Base-by-base conservation (phyloP, 2,888 invertebrate species). In the Chymomyza amoena region DNA sequence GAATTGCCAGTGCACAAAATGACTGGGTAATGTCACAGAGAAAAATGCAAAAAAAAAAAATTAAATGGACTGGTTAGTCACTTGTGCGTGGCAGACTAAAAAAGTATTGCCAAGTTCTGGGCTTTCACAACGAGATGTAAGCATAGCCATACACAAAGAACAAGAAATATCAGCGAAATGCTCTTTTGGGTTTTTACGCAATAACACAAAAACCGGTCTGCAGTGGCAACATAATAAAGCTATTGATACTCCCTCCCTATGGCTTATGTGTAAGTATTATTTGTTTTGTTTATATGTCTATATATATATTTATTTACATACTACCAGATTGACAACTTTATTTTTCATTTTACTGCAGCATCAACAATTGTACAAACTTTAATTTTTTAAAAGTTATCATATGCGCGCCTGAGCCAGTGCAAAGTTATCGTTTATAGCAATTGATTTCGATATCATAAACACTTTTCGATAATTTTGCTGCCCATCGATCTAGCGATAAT, bases 21-120 rank as follows among this genome's bases (percentile, higher is more conserved):
- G 50, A 16, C 18, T 39, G 67, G 70, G 70, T 66, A 68, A 68
- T 77, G 60, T 57, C 70, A 64, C 28, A 65, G 59, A 13, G n/a
- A 68, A 63, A 68, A 63, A 25, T 18, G 15, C 4, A 25, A 25
- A 16, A 3, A 28, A 10, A 39, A 39, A 39, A 45, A 45, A 13
- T 45, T 13, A 13, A 45, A 13, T 45, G 39, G 39, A 45, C 39
- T 15, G 13, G 7, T 57, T 45, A 9, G 32, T n/a, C 16, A 39
- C n/a, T 16, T 16, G 28, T 45, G 28, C 18, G 39, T n/a, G 6
- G n/a, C 25, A 39, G 76, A 76, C 72, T 66, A 63, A 74, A 70
- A 70, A 36, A 10, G 28, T 13, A 28, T 68, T 68, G 66, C 15
- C 76, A 73, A 67, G 69, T 75, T 69, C 45, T 45, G 39, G 39